phyloP scores from a whole-genome alignment of 2,888 invertebrate species.

The Drosophila austrosaltans region DNA sequence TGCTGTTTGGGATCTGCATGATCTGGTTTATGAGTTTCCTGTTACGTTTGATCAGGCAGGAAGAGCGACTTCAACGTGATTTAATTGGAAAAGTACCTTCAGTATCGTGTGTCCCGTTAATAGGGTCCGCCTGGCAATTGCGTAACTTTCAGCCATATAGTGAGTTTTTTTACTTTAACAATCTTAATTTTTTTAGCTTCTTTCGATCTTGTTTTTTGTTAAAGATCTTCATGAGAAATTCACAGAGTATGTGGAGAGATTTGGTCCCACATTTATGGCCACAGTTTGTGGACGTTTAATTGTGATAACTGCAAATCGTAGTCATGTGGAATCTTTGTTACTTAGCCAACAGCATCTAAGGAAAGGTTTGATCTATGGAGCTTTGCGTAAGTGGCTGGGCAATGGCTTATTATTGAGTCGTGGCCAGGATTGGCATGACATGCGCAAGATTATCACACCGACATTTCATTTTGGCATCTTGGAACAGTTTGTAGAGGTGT shows the following conservation, averaged over 20 bases:
- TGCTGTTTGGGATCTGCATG: slow-evolving; percentile 37
- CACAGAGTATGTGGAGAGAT: slow-evolving; percentile 53
- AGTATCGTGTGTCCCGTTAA: slow-evolving; percentile 72
- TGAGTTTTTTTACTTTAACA: slow-evolving; percentile 45
- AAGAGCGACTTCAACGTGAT: slow-evolving; percentile 40
- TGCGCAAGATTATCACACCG: slow-evolving; percentile 90
- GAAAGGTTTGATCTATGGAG: slow-evolving; percentile 75
- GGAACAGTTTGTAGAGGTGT: slow-evolving; percentile 88
- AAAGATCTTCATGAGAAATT: slow-evolving; percentile 73
- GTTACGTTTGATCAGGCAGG: slow-evolving; percentile 37
- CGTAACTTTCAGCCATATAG: slow-evolving; percentile 77
- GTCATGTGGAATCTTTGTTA: slow-evolving; percentile 73
- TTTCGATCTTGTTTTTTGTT: neutral
- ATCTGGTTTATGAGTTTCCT: slow-evolving; percentile 27
- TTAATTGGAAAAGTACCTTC: slow-evolving; percentile 63
- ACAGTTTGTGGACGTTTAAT: slow-evolving; percentile 57
- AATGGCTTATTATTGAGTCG: slow-evolving; percentile 78
- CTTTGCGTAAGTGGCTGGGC: slow-evolving; percentile 80
- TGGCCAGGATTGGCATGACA: slow-evolving; percentile 86
- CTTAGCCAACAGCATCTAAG: slow-evolving; percentile 71
- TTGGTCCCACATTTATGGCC: slow-evolving; percentile 73
- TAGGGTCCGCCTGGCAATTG: slow-evolving; percentile 72
- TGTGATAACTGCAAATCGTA: slow-evolving; percentile 74
- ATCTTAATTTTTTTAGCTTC: neutral
- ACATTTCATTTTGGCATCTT: slow-evolving; percentile 92